Conservation (phyloP, 2,113 vertebrate species). For the Alectura lathami region DNA sequence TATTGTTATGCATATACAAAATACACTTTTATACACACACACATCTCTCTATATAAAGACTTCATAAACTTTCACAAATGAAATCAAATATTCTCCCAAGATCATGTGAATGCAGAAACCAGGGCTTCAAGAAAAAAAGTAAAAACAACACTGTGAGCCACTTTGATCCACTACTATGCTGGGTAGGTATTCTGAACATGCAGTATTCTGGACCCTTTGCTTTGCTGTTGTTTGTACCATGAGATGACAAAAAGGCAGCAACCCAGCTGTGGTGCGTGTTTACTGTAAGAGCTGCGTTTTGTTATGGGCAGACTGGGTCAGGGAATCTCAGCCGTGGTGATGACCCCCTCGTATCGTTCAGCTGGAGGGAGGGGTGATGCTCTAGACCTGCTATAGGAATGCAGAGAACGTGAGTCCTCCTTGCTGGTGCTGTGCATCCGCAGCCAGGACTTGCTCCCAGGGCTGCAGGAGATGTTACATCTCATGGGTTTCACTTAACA, state of each 20-base stretch:
- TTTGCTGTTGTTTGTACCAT: background rate
- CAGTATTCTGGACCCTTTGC: background rate
- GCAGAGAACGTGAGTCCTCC: background rate
- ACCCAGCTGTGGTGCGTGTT: accelerated
- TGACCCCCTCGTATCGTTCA: background rate
- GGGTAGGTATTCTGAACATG: background rate
- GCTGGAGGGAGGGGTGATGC: background rate
- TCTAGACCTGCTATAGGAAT: background rate
- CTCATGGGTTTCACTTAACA: background rate
- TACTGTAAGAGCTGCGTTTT: background rate
- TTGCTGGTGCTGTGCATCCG: background rate
- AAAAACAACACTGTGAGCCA: background rate
- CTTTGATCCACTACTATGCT: background rate
- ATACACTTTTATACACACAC: background rate
- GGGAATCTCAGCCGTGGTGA: background rate
- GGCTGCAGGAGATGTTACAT: background rate
- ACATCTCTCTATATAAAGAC: background rate
- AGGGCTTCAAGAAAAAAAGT: background rate
- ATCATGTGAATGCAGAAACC: background rate
- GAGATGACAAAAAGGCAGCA: background rate
- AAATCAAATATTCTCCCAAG: background rate
- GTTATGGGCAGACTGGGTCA: background rate
- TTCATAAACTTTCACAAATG: background rate
- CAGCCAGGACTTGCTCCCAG: background rate
- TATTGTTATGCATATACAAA: background rate